Percentiles rank a stretch among this genome's conserved stretches.
Evolutionary conservation across 2,113 vertebrate genomes (phyloP).

Genomic region (Ictalurus furcatus): DNA sequence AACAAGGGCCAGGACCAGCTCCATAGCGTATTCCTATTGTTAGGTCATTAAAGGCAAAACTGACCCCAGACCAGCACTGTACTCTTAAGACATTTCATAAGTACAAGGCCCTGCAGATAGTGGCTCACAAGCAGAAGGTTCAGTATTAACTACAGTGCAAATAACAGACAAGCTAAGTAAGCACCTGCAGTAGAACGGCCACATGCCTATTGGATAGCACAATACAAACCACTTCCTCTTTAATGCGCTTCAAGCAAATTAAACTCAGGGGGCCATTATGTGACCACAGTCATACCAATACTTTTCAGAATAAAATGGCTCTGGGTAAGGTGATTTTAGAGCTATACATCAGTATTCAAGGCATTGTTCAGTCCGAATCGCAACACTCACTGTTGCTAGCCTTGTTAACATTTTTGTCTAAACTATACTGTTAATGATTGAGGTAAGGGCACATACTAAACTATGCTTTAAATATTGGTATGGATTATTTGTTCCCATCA

Average conservation of each 20-base stretch:
- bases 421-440: not conserved
- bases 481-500: not conserved
- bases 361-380: not conserved
- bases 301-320: not conserved
- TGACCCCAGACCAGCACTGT: not conserved
- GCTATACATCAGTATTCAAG: not conserved
- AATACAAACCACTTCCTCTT: not conserved
- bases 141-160: not conserved
- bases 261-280: not conserved
- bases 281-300: not conserved
- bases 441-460: not conserved
- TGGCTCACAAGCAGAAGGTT: not conserved
- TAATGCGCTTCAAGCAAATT: not conserved
- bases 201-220: not conserved
- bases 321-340: not conserved
- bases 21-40: not conserved
- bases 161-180: constrained; percentile 5
- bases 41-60: not conserved
- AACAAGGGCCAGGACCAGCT: not conserved
- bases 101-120: constrained; percentile 11
- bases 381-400: not conserved
- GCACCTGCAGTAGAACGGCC: not conserved
- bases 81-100: not conserved
- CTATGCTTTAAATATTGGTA: not conserved
- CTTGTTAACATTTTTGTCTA: not conserved